Percentiles rank a stretch among this genome's conserved stretches.
Evolutionary conservation across 2,888 invertebrate species (phyloP).

Genomic region (Tanaodytes sp.): DNA sequence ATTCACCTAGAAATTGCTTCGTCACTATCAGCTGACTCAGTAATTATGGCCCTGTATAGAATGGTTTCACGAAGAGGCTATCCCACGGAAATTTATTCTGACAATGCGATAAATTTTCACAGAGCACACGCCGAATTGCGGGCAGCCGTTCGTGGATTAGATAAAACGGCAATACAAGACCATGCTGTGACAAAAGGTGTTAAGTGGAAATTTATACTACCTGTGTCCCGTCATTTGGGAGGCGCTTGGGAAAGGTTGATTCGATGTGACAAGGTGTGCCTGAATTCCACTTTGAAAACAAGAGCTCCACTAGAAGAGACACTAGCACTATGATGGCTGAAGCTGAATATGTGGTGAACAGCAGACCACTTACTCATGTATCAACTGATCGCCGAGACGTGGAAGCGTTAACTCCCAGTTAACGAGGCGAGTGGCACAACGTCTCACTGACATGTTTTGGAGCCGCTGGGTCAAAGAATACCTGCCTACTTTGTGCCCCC

Average conservation of each 20-base stretch:
- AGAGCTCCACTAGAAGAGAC: constrained; percentile 55
- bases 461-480: background rate
- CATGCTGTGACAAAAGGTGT: constrained; percentile 1
- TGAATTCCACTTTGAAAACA: constrained; percentile 44
- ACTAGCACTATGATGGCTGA: constrained; percentile 44
- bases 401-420: constrained; percentile 63
- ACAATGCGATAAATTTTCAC: no score
- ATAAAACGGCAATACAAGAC: background rate
- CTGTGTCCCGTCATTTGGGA: constrained; percentile 6
- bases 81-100: no score
- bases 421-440: constrained; percentile 48
- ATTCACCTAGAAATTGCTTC: no score
- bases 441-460: constrained; percentile 53
- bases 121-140: no score
- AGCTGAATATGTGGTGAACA: constrained; percentile 53
- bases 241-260: constrained; percentile 39
- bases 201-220: constrained; percentile 7
- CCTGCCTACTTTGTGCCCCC: background rate
- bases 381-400: constrained; percentile 55
- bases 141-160: no score
- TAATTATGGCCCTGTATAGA: no score
- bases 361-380: constrained; percentile 58
- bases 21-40: no score
- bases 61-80: no score
- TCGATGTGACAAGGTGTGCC: constrained; percentile 25